These are phyloP conservation scores for Anaspis maculata DNA, from an alignment of 2,888 invertebrate species.

Conservation along the genomic window DNA sequence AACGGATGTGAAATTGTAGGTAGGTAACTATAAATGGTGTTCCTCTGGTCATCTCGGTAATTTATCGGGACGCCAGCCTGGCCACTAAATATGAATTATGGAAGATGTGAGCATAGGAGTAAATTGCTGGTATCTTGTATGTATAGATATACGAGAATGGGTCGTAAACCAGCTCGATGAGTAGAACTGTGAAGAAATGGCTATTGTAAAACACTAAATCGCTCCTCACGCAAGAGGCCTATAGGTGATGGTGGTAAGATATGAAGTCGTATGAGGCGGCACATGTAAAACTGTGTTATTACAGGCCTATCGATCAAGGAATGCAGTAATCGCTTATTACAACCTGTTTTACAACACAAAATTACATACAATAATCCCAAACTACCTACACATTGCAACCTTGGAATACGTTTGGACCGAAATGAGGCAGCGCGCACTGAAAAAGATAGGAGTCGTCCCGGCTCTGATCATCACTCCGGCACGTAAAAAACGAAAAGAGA, in stretches of 20 bases:
- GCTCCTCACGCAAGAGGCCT: constrained; percentile 20
- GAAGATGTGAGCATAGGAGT: constrained; percentile 8
- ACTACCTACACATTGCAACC: constrained; percentile 15
- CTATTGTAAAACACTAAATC: constrained; percentile 19
- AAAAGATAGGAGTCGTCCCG: too few species aligned
- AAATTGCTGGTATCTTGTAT: constrained; percentile 9
- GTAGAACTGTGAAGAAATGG: constrained; percentile 18
- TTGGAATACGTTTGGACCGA: constrained; percentile 11
- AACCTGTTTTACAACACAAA: constrained; percentile 23
- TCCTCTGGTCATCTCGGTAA: too few species aligned
- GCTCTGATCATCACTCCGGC: too few species aligned
- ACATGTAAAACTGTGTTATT: constrained; percentile 28
- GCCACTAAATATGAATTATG: constrained; percentile 11
- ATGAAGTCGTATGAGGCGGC: constrained; percentile 22
- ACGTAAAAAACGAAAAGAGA: too few species aligned
- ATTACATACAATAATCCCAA: constrained; percentile 15
- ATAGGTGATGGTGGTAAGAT: constrained; percentile 20
- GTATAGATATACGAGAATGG: constrained; percentile 16
- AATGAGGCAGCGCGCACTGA: too few species aligned
- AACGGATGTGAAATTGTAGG: too few species aligned
- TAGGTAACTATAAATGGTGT: too few species aligned
- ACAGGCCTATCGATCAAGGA: constrained; percentile 28
- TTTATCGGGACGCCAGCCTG: too few species aligned
- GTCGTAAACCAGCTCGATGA: constrained; percentile 18
- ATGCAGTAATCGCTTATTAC: constrained; percentile 27